phyloP scores from a whole-genome alignment of 1,140 invertebrate species.

The Batillaria attramentaria region DNA sequence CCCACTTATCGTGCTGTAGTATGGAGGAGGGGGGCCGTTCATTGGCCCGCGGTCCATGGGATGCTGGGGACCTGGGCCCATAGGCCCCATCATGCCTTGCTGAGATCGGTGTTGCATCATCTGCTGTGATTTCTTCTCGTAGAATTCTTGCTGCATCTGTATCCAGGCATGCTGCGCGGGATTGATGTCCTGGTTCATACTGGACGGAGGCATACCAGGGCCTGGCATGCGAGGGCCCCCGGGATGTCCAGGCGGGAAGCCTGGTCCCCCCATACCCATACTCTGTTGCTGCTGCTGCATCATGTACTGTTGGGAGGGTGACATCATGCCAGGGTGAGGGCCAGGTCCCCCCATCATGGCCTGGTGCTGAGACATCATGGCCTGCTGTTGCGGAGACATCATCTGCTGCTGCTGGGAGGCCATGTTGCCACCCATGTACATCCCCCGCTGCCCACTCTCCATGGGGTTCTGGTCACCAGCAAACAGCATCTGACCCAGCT shows the following conservation, averaged over 20 bases:
- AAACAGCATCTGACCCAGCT: background rate
- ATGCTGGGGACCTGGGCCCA: conserved; percentile 32
- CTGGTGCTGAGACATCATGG: conserved; percentile 60
- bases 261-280: conserved; percentile 22
- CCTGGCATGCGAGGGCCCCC: conserved; percentile 31
- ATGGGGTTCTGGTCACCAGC: conserved; percentile 16
- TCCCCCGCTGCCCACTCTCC: background rate
- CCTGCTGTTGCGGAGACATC: conserved; percentile 59
- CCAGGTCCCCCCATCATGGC: conserved; percentile 59
- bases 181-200: conserved; percentile 52
- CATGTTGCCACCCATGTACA: conserved; percentile 42
- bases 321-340: conserved; percentile 53
- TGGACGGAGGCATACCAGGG: conserved; percentile 22
- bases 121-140: conserved; percentile 69
- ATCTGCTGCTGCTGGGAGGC: conserved; percentile 57
- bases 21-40: conserved; percentile 61
- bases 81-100: conserved; percentile 32
- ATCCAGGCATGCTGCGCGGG: conserved; percentile 80
- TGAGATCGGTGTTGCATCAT: conserved; percentile 47
- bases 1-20: conserved; percentile 56
- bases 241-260: conserved; percentile 37
- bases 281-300: conserved; percentile 55
- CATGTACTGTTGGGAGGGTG: conserved; percentile 56
- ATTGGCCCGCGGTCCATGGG: conserved; percentile 35
- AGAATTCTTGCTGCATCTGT: conserved; percentile 80